Evolutionary conservation across 92 coral and sea anemone species (phyloP), one percentile per base, ranked within the genome.

Genomic region (Desmophyllum pertusum): DNA sequence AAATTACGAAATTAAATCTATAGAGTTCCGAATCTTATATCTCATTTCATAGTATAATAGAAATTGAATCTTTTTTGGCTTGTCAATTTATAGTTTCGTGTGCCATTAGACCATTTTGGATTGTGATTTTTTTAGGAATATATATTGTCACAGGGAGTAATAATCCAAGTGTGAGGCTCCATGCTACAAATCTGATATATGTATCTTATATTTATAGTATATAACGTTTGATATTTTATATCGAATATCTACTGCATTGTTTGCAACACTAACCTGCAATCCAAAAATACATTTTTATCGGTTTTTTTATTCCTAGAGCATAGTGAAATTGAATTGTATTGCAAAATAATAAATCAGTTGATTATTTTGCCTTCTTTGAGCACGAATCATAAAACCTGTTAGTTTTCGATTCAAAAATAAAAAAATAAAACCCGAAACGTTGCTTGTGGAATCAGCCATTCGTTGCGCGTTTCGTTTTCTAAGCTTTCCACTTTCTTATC

Each of bases 41-140:
- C 73, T 67, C 38, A 63, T 38, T 61, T 41, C 18, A 27, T 30
- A 31, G 18, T 7, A 6, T 19, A 53, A 50, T 75, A 43, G 21
- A 77, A 69, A 68, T 48, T 37, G 66, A 1, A 37, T 48, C 48
- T 50, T 42, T 78, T 66, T 80, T 69, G 69, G 38, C 76, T 10
- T 8, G 42, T 10, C 37, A 43, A 17, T 4, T 30, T 42, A 55
- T 13, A 17, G 55, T 30, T 29, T 1, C 15, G 38, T 38, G n/a
- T 59, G 31, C 10, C 19, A 1, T 30, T 64, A 41, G 27, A 64
- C 18, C 11, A 39, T 19, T 37, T 18, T 66, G 42, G 23, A 55
- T n/a, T 55, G 30, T 6, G 2, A 66, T 7, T 31, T 63, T 3
- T 3, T 33, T 19, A 65, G 14, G 17, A n/a, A 13, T 14, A 33